Base-by-base conservation (phyloP, 2,888 invertebrate species). In the Ernsta delagoae region DNA sequence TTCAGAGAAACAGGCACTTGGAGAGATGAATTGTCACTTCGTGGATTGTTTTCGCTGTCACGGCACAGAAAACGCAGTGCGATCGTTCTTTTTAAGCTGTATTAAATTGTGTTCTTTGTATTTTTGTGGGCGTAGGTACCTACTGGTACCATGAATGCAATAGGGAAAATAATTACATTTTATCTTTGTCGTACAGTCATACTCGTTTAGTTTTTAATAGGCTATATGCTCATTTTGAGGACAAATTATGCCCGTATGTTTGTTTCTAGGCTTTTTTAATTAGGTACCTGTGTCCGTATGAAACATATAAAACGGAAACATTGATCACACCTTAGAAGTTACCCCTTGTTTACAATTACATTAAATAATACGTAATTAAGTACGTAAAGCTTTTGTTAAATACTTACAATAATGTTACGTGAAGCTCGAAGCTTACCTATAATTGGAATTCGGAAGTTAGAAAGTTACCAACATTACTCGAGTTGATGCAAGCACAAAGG, bases 11-110 rank as follows among this genome's bases (percentile, higher is more conserved):
- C 76, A 76, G 75, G 82, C 87, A 86, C 86, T 89, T 81, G 85
- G 73, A 80, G 79, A 87, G 87, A 91, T 90, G 88, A 89, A 90
- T 89, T 83, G 88, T 87, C 87, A 88, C 88, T 90, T 79, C 77
- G 79, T 75, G 83, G 80, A 89, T 89, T 87, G 86, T 87, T 86
- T 85, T 56, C 34, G 24, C 63, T 60, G 63, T 64, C 69, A 59
- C 53, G 50, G 64, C 11, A 41, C 34, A 50, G 48, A 57, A 56
- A 31, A 16, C 53, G 34, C 16, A 9, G 36, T 62, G 68, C 36
- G 31, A 62, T 56, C 59, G 43, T 61, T 62, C 61, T 57, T 54
- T 57, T 59, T n/a, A 57, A 56, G 41, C 53, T 53, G 24, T 39
- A 59, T 65, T 59, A 48, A 36, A 36, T 39, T 50, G 39, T 53